Conservation (phyloP, 1,140 invertebrate species). For the Drosophila nannoptera region DNA sequence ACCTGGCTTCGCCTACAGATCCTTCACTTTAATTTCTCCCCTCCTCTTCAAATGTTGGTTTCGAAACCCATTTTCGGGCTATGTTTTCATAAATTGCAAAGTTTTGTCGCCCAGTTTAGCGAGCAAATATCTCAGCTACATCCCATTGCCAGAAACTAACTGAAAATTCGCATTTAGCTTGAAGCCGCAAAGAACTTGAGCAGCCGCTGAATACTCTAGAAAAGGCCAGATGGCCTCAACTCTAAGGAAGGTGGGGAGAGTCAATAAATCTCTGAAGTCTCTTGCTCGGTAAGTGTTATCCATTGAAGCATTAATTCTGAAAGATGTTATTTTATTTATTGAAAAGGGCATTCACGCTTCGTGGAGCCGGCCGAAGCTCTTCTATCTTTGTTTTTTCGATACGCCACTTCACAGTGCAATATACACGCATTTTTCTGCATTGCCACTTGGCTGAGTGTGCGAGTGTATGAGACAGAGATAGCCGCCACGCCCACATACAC, state of each 20-base stretch:
- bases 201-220: not conserved
- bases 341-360: not conserved
- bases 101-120: conserved; percentile 29
- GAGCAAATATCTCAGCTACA: conserved; percentile 30
- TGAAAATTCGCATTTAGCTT: conserved; percentile 33
- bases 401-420: conserved; percentile 46
- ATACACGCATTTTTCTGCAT: conserved; percentile 58
- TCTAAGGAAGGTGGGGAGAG: too few species aligned
- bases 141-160: conserved; percentile 30
- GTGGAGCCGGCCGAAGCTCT: not conserved
- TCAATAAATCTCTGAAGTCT: too few species aligned
- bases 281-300: too few species aligned
- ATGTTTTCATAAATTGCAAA: conserved; percentile 38
- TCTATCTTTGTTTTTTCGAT: conserved; percentile 8
- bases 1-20: too few species aligned
- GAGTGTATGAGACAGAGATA: too few species aligned
- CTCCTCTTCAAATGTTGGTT: conserved; percentile 7
- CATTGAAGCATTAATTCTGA: too few species aligned
- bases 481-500: conserved; percentile 2
- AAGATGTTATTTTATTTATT: too few species aligned
- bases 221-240: not conserved
- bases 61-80: not conserved
- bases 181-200: not conserved
- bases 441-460: conserved; percentile 25
- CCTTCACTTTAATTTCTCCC: too few species aligned